Conservation (phyloP, 2,888 invertebrate species). For the Tridacna gigas region DNA sequence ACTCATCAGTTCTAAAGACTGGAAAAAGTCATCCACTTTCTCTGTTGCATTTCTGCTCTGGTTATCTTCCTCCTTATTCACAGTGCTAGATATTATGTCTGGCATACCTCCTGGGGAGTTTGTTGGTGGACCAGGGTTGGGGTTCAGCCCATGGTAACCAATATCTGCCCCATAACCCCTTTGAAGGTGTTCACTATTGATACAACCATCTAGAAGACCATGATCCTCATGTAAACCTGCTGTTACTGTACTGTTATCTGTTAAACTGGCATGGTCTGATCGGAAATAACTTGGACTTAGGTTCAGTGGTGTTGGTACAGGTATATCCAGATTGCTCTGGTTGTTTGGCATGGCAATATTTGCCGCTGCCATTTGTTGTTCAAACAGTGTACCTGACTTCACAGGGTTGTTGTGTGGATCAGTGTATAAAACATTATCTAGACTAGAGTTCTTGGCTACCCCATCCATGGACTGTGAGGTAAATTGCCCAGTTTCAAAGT, state of each 20-base stretch:
- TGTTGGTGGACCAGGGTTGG: background rate
- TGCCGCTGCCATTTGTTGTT: background rate
- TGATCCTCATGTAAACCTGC: constrained; percentile 35
- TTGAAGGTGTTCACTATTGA: constrained; percentile 3
- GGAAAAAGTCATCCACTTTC: constrained; percentile 90
- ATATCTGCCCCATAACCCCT: background rate
- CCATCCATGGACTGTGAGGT: background rate
- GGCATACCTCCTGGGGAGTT: constrained; percentile 9
- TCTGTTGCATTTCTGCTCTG: constrained; percentile 38
- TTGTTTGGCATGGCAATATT: background rate
- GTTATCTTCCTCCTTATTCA: constrained; percentile 19
- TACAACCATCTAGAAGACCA: constrained; percentile 47
- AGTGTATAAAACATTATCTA: background rate
- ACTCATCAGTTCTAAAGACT: constrained; percentile 88
- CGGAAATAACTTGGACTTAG: constrained; percentile 32
- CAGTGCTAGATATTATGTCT: constrained; percentile 36
- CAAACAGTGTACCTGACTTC: constrained; percentile 4
- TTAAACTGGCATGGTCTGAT: constrained; percentile 17
- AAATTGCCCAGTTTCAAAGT: constrained; percentile 8
- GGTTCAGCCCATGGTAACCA: constrained; percentile 15
- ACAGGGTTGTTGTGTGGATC: background rate
- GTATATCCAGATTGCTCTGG: background rate
- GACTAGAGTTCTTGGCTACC: background rate
- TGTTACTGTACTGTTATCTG: background rate
- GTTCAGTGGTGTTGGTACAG: background rate